Conservation (phyloP, 2,888 invertebrate genomes). For the Mystacides longicornis region DNA sequence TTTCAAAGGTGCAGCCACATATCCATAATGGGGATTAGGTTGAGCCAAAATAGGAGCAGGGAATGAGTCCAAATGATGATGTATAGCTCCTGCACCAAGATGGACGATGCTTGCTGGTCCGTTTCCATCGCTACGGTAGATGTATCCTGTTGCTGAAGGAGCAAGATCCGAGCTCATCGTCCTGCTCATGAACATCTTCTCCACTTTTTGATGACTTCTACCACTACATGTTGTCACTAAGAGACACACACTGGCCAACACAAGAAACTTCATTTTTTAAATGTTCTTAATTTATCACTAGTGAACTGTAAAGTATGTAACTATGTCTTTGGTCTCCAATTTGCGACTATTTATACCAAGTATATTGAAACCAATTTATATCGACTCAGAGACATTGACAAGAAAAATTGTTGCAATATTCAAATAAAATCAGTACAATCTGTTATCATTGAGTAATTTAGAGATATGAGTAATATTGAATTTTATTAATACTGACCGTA, state of each 20-base stretch:
- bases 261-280: background rate
- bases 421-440: conserved; percentile 17
- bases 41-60: conserved; percentile 38
- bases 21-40: conserved; percentile 5
- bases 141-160: conserved; percentile 52
- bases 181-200: conserved; percentile 49
- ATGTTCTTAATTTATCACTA: background rate
- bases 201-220: conserved; percentile 45
- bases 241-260: background rate
- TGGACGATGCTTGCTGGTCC: conserved; percentile 44
- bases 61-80: conserved; percentile 39
- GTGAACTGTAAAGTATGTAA: background rate
- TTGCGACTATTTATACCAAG: conserved; percentile 21
- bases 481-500: conserved; percentile 6
- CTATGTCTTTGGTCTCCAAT: background rate
- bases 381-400: conserved; percentile 20
- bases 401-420: conserved; percentile 21
- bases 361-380: conserved; percentile 15
- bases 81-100: conserved; percentile 42
- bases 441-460: conserved; percentile 18
- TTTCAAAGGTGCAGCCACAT: background rate
- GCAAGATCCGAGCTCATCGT: conserved; percentile 52
- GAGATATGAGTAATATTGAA: background rate
- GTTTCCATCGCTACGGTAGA: conserved; percentile 45
- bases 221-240: conserved; percentile 18